phyloP scores from a whole-genome alignment of 2,888 invertebrate genomes.

The Brenthis ino region DNA sequence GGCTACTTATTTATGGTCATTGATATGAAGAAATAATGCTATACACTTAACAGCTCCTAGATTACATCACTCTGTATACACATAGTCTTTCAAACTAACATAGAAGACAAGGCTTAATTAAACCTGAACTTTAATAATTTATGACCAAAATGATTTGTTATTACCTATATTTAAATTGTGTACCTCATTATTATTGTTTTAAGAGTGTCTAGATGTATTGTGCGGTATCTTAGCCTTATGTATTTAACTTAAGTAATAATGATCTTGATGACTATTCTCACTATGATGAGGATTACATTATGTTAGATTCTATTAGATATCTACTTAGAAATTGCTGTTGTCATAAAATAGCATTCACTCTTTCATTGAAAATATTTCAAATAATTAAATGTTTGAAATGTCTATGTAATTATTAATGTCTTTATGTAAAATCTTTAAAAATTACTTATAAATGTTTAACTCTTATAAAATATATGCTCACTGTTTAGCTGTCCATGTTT shows the following conservation, averaged over 20 bases:
- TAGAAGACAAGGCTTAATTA: no score
- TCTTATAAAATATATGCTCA: constrained; percentile 63
- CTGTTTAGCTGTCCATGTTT: constrained; percentile 57
- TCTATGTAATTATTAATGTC: constrained; percentile 9
- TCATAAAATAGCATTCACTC: no score
- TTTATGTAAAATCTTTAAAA: constrained; percentile 13
- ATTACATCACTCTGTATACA: not conserved
- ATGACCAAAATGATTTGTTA: no score
- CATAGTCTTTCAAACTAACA: no score
- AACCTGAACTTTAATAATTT: no score
- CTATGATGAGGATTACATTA: not conserved
- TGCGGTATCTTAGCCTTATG: no score
- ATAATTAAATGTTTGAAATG: not conserved
- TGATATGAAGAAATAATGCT: not conserved
- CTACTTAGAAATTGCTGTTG: not conserved
- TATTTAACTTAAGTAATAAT: not conserved
- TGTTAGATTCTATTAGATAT: not conserved
- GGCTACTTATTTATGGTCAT: constrained; percentile 48
- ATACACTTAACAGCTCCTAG: not conserved
- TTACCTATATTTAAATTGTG: no score
- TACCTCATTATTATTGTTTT: no score
- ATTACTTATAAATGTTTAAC: constrained; percentile 27
- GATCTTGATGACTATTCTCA: not conserved
- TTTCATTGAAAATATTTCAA: not conserved
- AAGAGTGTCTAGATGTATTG: no score